A percentile compares a stretch with the other conserved stretches of the same genome.
Conservation (phyloP, 1,140 invertebrate species). For the Ladona fulva region DNA sequence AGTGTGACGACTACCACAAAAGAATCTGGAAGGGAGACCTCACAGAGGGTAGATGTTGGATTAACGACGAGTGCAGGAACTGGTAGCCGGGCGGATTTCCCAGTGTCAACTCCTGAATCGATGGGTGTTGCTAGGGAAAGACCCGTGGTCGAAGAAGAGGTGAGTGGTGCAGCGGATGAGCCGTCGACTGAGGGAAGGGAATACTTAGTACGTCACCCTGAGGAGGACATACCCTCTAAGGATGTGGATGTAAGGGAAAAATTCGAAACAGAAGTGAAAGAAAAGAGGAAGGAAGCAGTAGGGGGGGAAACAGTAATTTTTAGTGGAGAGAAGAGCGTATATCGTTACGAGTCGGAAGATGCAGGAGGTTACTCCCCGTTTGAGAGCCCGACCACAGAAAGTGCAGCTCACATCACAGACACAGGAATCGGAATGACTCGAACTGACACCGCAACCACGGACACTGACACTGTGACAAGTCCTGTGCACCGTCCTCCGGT, state of each 20-base stretch:
- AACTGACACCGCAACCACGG: constrained; percentile 29
- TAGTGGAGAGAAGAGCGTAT: constrained; percentile 39
- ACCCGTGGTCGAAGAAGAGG: neutral
- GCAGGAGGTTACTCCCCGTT: constrained; percentile 29
- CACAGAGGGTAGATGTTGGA: constrained; percentile 37
- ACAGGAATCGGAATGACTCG: constrained; percentile 43
- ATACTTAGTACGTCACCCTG: neutral
- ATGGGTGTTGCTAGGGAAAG: neutral
- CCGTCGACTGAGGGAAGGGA: neutral
- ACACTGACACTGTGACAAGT: constrained; percentile 40
- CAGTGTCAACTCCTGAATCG: neutral
- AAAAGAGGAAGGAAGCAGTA: constrained; percentile 29
- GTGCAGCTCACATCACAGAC: constrained; percentile 40
- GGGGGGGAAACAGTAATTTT: constrained; percentile 38
- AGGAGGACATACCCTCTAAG: neutral
- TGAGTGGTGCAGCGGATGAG: neutral
- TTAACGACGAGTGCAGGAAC: constrained; percentile 33
- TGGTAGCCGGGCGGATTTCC: neutral
- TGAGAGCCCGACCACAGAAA: constrained; percentile 38
- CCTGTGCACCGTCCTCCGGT: constrained; percentile 29
- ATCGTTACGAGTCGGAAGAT: constrained; percentile 36
- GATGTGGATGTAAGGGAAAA: neutral
- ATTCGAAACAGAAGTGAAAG: neutral
- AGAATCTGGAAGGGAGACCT: constrained; percentile 35
- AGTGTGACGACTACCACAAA: constrained; percentile 36